Evolutionary conservation across 1,140 invertebrate species (phyloP), one percentile per base, ranked within the genome.

Genomic region (Amyelois transitella): DNA sequence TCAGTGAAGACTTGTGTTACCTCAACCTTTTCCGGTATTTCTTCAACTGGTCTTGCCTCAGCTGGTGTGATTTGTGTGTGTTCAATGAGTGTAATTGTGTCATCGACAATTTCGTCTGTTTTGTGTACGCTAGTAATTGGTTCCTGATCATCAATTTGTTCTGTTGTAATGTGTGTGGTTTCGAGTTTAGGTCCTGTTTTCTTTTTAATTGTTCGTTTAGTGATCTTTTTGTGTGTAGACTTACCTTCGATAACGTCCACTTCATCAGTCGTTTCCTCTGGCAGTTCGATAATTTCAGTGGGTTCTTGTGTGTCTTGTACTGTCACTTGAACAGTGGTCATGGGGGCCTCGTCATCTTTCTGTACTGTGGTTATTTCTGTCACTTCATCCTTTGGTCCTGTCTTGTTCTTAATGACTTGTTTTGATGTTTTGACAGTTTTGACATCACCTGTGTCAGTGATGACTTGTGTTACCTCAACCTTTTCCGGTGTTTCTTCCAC

Each of bases 401-500:
- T 51, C 38, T 60, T 48, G 8, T 55, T 51, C n/a, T 48, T 55
- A 24, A 82, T 86, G 14, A 81, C 58, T 32, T 53, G 56, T 43
- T 69, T 80, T 2, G 53, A 52, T 6, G 53, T 60, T 51, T 56
- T 64, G 12, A 57, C 66, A 51, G 77, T 83, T 61, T 77, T 51
- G 0, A 55, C 43, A 10, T 65, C 59, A 1, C 62, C 66, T 6
- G 59, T 49, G 48, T 70, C 54, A 0, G 64, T 61, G 0, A 43
- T 51, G 0, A 67, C 51, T 55, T 64, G 58, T 8, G 58, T 53
- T n/a, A 70, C 18, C 21, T 58, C 8, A 8, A 66, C 56, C 0
- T 47, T 53, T 48, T 90, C 85, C 6, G 85, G 88, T 19, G 73
- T 48, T 70, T 89, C 83, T 50, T 88, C 77, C 4, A 84, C 43